A percentile compares a stretch with the other conserved stretches of the same genome.
phyloP scores from a whole-genome alignment of 2,797 vertebrate species.

The Otolemur crassicaudatus region DNA sequence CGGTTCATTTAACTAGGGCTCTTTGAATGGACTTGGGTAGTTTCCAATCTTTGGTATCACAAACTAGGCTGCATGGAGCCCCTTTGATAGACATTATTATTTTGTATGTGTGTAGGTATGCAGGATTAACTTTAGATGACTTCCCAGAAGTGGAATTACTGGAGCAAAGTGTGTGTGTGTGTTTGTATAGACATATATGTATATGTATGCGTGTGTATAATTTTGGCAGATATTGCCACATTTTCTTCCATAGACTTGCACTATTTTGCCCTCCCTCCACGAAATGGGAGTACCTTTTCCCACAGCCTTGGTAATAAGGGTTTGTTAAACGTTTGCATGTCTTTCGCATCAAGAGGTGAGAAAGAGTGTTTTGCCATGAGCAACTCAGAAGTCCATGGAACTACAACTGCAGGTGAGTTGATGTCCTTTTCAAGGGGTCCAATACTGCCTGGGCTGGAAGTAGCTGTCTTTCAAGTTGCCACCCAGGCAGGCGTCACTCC shows the following conservation, averaged over 20 bases:
- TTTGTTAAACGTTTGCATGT: background rate
- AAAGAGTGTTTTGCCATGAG: background rate
- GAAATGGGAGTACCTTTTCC: background rate
- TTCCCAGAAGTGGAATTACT: background rate
- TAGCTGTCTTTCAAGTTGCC: background rate
- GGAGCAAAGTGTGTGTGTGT: background rate
- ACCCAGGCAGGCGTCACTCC: background rate
- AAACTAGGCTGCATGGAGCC: background rate
- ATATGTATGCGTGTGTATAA: background rate
- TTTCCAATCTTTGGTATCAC: background rate
- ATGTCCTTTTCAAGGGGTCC: background rate
- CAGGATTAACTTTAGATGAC: background rate
- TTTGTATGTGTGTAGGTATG: background rate
- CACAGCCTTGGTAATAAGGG: background rate
- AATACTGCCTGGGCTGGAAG: background rate
- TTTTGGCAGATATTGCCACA: background rate
- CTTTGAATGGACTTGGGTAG: background rate
- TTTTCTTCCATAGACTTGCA: background rate
- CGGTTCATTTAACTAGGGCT: background rate
- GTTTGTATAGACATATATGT: too few species aligned
- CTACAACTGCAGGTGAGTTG: background rate
- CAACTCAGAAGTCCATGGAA: background rate
- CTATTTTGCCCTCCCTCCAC: background rate
- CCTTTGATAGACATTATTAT: background rate
- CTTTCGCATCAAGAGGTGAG: background rate